Conservation (phyloP, 1,140 invertebrate genomes). For the Lordiphosa mommai region DNA sequence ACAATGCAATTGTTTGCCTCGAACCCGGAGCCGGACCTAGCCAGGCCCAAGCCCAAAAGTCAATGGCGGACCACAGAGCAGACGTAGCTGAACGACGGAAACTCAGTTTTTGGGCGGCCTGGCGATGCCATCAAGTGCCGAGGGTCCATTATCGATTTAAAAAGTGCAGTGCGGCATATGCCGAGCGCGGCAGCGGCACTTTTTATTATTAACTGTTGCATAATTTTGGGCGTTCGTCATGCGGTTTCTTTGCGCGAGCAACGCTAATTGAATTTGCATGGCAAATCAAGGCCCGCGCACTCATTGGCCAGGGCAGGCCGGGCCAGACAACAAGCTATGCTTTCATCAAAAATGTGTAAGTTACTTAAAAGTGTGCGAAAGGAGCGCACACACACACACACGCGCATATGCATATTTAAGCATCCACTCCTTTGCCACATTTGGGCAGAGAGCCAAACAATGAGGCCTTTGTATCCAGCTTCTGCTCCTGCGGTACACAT, state of each 20-base stretch:
- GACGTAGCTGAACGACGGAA: too few species aligned
- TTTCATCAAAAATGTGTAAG: conserved; percentile 9
- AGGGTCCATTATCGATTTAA: conserved; percentile 61
- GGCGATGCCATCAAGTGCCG: conserved; percentile 26
- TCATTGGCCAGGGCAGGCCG: neutral
- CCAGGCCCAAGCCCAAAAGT: conserved; percentile 28
- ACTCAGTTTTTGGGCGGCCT: conserved; percentile 9
- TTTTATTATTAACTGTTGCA: conserved; percentile 58
- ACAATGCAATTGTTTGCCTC: conserved; percentile 67
- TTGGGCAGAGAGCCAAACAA: conserved; percentile 48
- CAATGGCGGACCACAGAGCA: conserved; percentile 18
- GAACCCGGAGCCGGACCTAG: conserved; percentile 15
- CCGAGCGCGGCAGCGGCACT: conserved; percentile 15
- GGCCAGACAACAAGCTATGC: neutral
- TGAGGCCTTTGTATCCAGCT: conserved; percentile 63
- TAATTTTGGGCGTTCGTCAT: conserved; percentile 38
- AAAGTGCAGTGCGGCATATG: conserved; percentile 6
- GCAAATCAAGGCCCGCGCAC: conserved; percentile 42
- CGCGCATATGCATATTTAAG: conserved; percentile 44
- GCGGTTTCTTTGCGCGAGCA: conserved; percentile 31
- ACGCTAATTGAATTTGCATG: conserved; percentile 54
- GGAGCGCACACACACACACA: conserved; percentile 6
- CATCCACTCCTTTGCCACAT: conserved; percentile 23
- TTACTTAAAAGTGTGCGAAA: conserved; percentile 51
- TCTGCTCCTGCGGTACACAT: conserved; percentile 17